Percentiles rank a stretch among this genome's conserved stretches.
Conservation (phyloP, 1,140 invertebrate genomes). For the Anadara kagoshimensis region DNA sequence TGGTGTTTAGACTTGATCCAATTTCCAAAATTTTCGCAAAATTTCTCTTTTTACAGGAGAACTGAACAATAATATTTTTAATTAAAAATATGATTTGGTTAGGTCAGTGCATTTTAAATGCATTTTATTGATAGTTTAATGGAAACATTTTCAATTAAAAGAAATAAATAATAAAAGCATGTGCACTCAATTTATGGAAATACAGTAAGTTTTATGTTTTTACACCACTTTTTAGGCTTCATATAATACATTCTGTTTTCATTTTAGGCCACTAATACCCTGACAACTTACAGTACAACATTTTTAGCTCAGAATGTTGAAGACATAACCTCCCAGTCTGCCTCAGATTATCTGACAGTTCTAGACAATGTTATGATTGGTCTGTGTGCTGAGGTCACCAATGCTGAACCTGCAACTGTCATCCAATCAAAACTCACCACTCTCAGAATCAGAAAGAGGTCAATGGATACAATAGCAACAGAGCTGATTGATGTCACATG, state of each 20-base stretch:
- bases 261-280: conserved; percentile 9
- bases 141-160: no score
- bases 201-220: no score
- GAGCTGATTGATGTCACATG: conserved; percentile 21
- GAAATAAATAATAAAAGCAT: no score
- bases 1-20: no score
- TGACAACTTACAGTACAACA: conserved; percentile 23
- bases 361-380: conserved; percentile 26
- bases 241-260: not conserved
- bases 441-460: conserved; percentile 8
- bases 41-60: no score
- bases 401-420: conserved; percentile 15
- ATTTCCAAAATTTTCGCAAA: no score
- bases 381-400: conserved; percentile 22
- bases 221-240: no score
- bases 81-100: no score
- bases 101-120: no score
- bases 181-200: no score
- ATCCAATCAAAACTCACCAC: conserved; percentile 10
- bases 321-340: conserved; percentile 4
- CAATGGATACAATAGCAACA: not conserved
- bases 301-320: conserved; percentile 9
- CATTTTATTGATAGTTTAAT: no score
- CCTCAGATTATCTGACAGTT: conserved; percentile 11
- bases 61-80: no score